phyloP scores from a whole-genome alignment of 23 tunicate genomes.

The Phallusia fumigata region DNA sequence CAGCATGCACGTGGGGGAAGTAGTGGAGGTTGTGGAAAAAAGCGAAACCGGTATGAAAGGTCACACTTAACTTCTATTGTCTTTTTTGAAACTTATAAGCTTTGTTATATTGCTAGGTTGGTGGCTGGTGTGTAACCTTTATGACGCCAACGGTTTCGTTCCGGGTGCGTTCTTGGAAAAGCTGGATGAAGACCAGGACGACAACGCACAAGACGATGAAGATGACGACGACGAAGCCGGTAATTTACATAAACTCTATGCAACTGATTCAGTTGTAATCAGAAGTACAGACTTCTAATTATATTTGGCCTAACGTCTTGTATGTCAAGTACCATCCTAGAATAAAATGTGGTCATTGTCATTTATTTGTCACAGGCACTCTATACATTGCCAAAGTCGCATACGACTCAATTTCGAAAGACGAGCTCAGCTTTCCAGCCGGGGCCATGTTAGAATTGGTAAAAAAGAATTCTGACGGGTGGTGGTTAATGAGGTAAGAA shows the following conservation, averaged over 20 bases:
- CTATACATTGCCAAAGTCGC: constrained; percentile 43
- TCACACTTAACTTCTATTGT: not conserved
- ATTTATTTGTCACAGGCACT: constrained; percentile 19
- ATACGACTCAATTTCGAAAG: constrained; percentile 48
- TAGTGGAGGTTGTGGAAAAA: constrained; percentile 73
- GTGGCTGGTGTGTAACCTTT: constrained; percentile 80
- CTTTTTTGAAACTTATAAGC: not conserved
- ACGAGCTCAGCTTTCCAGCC: constrained; percentile 60
- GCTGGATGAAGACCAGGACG: constrained; percentile 40
- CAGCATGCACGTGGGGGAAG: constrained; percentile 46
- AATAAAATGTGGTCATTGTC: not conserved
- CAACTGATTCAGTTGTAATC: too few species aligned
- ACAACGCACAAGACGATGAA: constrained; percentile 6
- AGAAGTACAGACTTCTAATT: too few species aligned
- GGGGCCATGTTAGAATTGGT: constrained; percentile 52
- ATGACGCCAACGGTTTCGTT: constrained; percentile 82
- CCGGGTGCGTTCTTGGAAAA: constrained; percentile 81
- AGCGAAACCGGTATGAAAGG: constrained; percentile 54
- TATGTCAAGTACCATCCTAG: not conserved
- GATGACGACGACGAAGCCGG: constrained; percentile 21
- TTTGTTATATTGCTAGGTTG: constrained; percentile 48
- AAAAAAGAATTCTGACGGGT: constrained; percentile 73
- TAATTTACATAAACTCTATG: not conserved
- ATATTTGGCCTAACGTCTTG: too few species aligned
- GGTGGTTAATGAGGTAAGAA: constrained; percentile 78